Percentiles rank a stretch among this genome's conserved stretches.
Evolutionary conservation across 2,113 vertebrate genomes (phyloP).

Genomic region (Brachyistius frenatus): DNA sequence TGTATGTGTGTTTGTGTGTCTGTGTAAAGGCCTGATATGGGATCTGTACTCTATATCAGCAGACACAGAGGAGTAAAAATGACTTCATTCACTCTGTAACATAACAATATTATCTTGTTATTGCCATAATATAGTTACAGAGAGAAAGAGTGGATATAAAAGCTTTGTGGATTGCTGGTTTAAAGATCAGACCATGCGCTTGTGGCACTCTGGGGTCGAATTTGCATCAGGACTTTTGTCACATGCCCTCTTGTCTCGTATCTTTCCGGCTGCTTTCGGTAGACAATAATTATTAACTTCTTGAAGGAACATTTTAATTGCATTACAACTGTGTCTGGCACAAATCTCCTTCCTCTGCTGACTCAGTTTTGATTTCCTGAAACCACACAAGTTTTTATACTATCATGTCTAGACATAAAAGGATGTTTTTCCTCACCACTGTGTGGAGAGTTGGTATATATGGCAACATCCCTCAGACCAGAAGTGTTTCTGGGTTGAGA

Average conservation of each 20-base stretch:
- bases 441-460: slow-evolving; percentile 50
- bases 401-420: slow-evolving; percentile 57
- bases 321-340: slow-evolving; percentile 53
- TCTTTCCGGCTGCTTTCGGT: slow-evolving; percentile 51
- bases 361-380: slow-evolving; percentile 61
- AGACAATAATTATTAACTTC: slow-evolving; percentile 58
- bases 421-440: slow-evolving; percentile 28
- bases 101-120: slow-evolving; percentile 61
- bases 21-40: slow-evolving; percentile 40
- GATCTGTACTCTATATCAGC: slow-evolving; percentile 47
- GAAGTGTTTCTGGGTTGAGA: slow-evolving; percentile 38
- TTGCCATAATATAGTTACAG: slow-evolving; percentile 52
- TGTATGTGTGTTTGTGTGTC: slow-evolving; percentile 16
- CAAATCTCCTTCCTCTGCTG: slow-evolving; percentile 51
- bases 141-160: slow-evolving; percentile 35
- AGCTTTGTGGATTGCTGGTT: slow-evolving; percentile 37
- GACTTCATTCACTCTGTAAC: slow-evolving; percentile 53
- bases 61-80: slow-evolving; percentile 54
- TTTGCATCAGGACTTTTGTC: slow-evolving; percentile 44
- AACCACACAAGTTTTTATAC: slow-evolving; percentile 53
- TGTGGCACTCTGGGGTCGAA: slow-evolving; percentile 34
- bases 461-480: slow-evolving; percentile 44
- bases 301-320: slow-evolving; percentile 51
- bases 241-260: slow-evolving; percentile 52
- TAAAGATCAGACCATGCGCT: slow-evolving; percentile 37